Base-by-base conservation (phyloP, 2,888 invertebrate genomes). In the Micoletzkya japonica region DNA sequence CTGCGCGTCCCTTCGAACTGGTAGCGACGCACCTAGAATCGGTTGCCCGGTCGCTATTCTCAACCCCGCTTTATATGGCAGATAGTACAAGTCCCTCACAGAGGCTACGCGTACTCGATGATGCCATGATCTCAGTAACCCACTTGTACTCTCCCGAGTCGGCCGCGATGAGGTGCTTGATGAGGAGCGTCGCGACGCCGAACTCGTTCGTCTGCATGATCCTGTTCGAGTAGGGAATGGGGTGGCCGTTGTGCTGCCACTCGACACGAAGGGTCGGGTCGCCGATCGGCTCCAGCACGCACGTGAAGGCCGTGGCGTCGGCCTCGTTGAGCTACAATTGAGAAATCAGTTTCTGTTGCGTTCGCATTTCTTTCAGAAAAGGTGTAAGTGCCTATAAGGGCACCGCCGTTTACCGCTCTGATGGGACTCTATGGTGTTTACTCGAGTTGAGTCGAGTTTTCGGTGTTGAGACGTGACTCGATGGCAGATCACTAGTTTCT, bases 161-260 rank as follows among this genome's bases (percentile, higher is more conserved):
- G 88, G 95, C 95, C 17, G 95, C 91, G 70, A 95, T 93, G 75
- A 92, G 91, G 86, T 95, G 94, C 77, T 92, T 91, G 85, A 98
- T 94, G 88, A 96, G 95, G 82, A 98, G 89, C 67, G 95, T 93
- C 79, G 96, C 93, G 82, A 95, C 96, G 82, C 97, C 97, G 89
- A 97, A 96, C 88, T 97, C 96, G 87, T 95, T 94, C 49, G 80
- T 76, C 93, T 76, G 76, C 30, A 75, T 75, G 84, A 80, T 80
- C 63, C 78, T 7, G 58, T 68, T 68, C 28, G 68, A 68, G 49
- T 68, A 68, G 14, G 85, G 86, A 26, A 98, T 91, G 72, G 93
- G 91, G 61, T 87, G 82, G 30, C 94, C 94, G 86, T 95, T 94
- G 85, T 92, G 91, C 90, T 92, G 94, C 95, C 95, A 95, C 86